Evolutionary conservation across 2,797 vertebrate genomes (phyloP).

Genomic region (Xiphorhynchus erythropygius): DNA sequence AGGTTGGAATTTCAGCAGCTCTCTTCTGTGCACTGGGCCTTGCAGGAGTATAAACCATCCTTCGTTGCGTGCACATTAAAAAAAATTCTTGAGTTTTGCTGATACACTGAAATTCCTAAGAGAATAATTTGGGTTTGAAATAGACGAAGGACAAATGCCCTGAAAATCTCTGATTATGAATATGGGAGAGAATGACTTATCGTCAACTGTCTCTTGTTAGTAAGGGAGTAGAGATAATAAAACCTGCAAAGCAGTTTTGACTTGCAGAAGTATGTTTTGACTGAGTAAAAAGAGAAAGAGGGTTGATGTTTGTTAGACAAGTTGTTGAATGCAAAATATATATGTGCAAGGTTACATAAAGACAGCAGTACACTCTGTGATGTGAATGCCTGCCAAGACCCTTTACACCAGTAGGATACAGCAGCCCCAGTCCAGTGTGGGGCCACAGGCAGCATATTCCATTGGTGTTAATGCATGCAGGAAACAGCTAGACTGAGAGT

Average conservation of each 20-base stretch:
- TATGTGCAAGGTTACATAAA: not conserved
- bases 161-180: not conserved
- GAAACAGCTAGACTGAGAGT: not conserved
- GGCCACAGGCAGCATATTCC: not conserved
- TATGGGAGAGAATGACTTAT: not conserved
- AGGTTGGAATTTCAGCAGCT: not conserved
- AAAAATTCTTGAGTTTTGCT: not conserved
- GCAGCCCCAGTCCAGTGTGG: not conserved
- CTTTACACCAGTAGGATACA: not conserved
- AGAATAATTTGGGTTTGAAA: constrained; percentile 1
- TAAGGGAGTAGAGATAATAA: not conserved
- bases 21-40: not conserved
- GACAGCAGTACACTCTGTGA: not conserved
- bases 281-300: not conserved
- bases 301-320: not conserved
- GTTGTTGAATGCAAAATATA: not conserved
- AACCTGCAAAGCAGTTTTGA: not conserved
- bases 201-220: not conserved
- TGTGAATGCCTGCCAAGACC: not conserved
- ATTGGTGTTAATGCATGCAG: not conserved
- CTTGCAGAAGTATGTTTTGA: not conserved
- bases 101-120: not conserved
- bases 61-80: not conserved
- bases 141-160: not conserved
- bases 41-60: not conserved